Evolutionary conservation across 2,888 invertebrate genomes (phyloP).

Genomic region (Torymus aiolomorphi): DNA sequence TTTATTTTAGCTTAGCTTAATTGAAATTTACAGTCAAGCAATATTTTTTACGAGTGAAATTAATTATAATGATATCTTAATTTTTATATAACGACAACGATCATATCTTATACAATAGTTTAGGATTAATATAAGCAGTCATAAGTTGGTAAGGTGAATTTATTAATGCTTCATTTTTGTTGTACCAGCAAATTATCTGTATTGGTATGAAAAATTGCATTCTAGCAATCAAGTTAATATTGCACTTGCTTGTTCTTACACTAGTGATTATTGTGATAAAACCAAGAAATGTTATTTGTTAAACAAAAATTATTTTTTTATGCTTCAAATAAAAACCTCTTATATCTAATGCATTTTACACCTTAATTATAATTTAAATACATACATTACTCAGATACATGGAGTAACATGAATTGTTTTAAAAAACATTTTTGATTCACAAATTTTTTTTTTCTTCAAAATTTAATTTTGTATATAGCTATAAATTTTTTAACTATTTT

Average conservation of each 20-base stretch:
- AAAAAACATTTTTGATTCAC: background rate
- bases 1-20: slow-evolving; percentile 3
- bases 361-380: slow-evolving; percentile 24
- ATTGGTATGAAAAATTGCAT: slow-evolving; percentile 30
- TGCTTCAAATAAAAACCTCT: slow-evolving; percentile 45
- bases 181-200: slow-evolving; percentile 14
- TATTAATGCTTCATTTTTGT: slow-evolving; percentile 29
- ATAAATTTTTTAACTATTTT: too few species aligned
- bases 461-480: too few species aligned
- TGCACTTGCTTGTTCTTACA: slow-evolving; percentile 36
- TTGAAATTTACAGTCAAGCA: slow-evolving; percentile 8
- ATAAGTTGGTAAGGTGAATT: slow-evolving; percentile 23
- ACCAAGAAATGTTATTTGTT: slow-evolving; percentile 41
- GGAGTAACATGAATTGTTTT: slow-evolving; percentile 3
- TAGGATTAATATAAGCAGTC: slow-evolving; percentile 21
- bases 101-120: background rate
- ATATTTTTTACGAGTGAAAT: slow-evolving; percentile 22
- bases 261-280: slow-evolving; percentile 22
- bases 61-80: slow-evolving; percentile 13
- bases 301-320: slow-evolving; percentile 47
- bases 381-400: background rate
- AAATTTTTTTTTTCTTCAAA: background rate
- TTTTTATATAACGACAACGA: slow-evolving; percentile 16
- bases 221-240: slow-evolving; percentile 35
- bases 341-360: slow-evolving; percentile 22